phyloP scores from a whole-genome alignment of 2,888 invertebrate species.

The Stenichneumon culpator region DNA sequence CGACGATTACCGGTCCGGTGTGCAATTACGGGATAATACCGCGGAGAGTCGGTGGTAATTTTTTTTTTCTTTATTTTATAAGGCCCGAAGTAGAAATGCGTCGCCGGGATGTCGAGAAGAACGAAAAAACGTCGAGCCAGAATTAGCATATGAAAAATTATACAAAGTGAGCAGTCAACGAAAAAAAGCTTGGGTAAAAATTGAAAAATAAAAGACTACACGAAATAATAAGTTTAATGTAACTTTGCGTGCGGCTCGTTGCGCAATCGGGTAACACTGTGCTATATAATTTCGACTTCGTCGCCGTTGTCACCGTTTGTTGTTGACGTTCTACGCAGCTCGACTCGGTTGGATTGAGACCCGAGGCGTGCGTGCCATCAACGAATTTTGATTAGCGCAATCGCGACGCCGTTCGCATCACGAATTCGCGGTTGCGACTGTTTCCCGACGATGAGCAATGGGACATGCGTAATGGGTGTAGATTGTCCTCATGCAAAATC shows the following conservation, averaged over 20 bases:
- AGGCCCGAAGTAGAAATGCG: not conserved
- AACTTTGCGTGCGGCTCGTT: slow-evolving; percentile 39
- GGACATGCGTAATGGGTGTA: too few species aligned
- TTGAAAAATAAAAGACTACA: not conserved
- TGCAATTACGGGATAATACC: slow-evolving; percentile 55
- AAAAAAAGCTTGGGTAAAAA: too few species aligned
- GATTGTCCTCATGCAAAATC: too few species aligned
- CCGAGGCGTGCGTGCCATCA: slow-evolving; percentile 32
- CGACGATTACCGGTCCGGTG: not conserved
- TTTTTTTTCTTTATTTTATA: too few species aligned
- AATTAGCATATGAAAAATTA: not conserved
- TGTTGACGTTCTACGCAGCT: not conserved
- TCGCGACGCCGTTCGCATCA: not conserved
- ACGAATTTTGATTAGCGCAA: slow-evolving; percentile 52
- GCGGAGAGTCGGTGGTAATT: slow-evolving; percentile 4
- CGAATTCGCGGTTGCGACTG: not conserved
- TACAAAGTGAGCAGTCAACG: too few species aligned
- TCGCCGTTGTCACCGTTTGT: not conserved
- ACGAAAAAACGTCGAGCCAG: not conserved
- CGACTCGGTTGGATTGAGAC: slow-evolving; percentile 35
- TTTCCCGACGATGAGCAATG: not conserved
- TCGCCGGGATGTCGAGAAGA: not conserved
- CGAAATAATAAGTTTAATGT: not conserved
- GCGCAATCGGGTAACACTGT: slow-evolving; percentile 22
- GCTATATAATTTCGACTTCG: slow-evolving; percentile 24